phyloP scores from a whole-genome alignment of 1,140 invertebrate genomes.

The Megalonaias nervosa region DNA sequence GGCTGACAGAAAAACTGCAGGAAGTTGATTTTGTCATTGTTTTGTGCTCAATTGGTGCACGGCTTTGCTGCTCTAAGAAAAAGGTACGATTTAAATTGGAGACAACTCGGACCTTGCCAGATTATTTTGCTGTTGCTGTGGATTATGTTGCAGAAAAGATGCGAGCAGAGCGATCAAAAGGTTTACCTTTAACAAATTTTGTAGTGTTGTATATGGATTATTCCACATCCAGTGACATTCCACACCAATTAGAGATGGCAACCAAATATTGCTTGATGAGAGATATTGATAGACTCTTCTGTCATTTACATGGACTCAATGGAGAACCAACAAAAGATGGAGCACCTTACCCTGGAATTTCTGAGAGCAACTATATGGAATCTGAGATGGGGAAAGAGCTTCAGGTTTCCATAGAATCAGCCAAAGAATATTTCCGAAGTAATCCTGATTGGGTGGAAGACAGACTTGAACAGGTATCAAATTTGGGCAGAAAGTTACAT shows the following conservation, averaged over 20 bases:
- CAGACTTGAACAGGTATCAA: conserved; percentile 51
- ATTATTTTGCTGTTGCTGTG: conserved; percentile 66
- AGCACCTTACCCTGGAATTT: conserved; percentile 33
- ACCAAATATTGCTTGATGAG: conserved; percentile 62
- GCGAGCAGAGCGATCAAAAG: conserved; percentile 60
- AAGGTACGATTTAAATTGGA: conserved; percentile 55
- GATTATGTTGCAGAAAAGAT: conserved; percentile 68
- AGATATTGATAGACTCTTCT: conserved; percentile 57
- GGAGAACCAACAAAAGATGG: conserved; percentile 48
- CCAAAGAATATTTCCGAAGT: conserved; percentile 58
- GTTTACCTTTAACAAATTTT: conserved; percentile 58
- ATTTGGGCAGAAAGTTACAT: conserved; percentile 42
- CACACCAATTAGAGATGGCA: conserved; percentile 61
- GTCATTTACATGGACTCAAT: conserved; percentile 54
- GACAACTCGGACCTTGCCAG: conserved; percentile 48
- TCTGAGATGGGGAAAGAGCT: conserved; percentile 57
- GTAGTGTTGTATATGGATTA: conserved; percentile 62
- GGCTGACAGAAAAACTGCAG: conserved; percentile 62
- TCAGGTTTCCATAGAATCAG: conserved; percentile 57
- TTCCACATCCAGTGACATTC: conserved; percentile 62
- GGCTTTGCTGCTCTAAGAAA: conserved; percentile 64
- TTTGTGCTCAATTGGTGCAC: conserved; percentile 63
- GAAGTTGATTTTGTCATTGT: conserved; percentile 65
- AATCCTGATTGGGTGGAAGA: conserved; percentile 66
- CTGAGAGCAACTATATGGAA: conserved; percentile 46